Evolutionary conservation across 2,888 invertebrate species (phyloP).

Genomic region (Volucella inanis): DNA sequence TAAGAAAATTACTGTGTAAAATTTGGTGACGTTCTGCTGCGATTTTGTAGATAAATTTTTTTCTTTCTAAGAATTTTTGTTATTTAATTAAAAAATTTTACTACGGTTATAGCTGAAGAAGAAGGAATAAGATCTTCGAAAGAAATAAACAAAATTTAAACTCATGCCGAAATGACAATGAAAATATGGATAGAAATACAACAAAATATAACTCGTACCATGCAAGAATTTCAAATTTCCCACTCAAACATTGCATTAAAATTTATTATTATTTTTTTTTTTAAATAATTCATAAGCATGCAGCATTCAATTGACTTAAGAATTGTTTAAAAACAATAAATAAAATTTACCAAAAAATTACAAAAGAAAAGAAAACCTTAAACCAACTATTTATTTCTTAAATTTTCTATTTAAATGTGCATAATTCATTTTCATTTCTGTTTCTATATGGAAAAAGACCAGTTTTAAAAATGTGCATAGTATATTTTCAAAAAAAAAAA

Average conservation of each 20-base stretch:
- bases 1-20: constrained; percentile 28
- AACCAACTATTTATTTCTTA: too few relatives aligned
- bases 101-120: constrained; percentile 26
- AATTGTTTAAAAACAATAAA: constrained; percentile 2
- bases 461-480: constrained; percentile 12
- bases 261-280: background rate
- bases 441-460: constrained; percentile 16
- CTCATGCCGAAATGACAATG: constrained; percentile 48
- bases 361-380: background rate
- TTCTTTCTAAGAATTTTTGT: constrained; percentile 10
- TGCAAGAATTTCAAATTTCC: constrained; percentile 41
- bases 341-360: constrained; percentile 1
- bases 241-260: constrained; percentile 25
- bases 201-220: constrained; percentile 31
- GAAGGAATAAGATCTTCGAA: constrained; percentile 1
- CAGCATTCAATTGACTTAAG: constrained; percentile 55
- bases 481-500: background rate
- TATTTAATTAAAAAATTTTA: constrained; percentile 18
- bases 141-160: constrained; percentile 9
- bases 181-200: constrained; percentile 12
- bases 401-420: constrained; percentile 49
- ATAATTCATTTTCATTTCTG: constrained; percentile 54
- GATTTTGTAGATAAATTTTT: constrained; percentile 37
- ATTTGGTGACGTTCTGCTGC: constrained; percentile 35
- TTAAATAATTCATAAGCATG: constrained; percentile 50